Conservation (phyloP, 92 coral and sea anemone genomes). For the Parazoanthus atlanticus region DNA sequence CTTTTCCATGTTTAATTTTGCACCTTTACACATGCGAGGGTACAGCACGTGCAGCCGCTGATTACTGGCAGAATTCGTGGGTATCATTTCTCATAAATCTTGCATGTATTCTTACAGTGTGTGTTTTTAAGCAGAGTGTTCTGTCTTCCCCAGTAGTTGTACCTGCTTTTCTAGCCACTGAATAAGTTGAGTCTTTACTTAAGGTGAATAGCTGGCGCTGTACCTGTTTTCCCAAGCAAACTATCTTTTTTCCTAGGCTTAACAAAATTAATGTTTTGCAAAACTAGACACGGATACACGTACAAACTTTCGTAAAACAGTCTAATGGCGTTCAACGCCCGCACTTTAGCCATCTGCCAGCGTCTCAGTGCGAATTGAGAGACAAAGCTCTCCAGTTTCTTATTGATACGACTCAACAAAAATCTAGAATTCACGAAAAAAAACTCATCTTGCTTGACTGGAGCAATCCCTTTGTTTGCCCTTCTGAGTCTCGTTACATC, state of each 20-base stretch:
- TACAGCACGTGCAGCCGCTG: constrained; percentile 35
- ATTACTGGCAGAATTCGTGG: constrained; percentile 37
- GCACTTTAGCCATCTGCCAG: not conserved
- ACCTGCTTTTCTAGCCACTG: not conserved
- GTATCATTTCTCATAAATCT: constrained; percentile 24
- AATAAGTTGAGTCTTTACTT: no score
- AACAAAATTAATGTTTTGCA: not conserved
- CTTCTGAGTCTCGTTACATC: not conserved
- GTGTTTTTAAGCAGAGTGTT: not conserved
- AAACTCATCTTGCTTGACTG: not conserved
- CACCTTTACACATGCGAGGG: constrained; percentile 31
- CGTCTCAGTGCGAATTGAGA: not conserved
- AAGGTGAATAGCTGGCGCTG: no score
- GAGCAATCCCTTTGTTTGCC: not conserved
- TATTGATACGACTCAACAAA: not conserved
- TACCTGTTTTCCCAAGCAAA: no score
- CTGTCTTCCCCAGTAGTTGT: not conserved
- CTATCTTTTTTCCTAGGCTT: no score
- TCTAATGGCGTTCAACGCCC: not conserved
- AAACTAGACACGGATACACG: not conserved
- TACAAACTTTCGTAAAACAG: not conserved
- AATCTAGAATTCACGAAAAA: not conserved
- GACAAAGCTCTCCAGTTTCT: no score
- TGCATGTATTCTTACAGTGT: not conserved
- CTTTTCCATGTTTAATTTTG: constrained; percentile 32